Conservation (phyloP, 2,113 vertebrate species). For the Piaya cayana region DNA sequence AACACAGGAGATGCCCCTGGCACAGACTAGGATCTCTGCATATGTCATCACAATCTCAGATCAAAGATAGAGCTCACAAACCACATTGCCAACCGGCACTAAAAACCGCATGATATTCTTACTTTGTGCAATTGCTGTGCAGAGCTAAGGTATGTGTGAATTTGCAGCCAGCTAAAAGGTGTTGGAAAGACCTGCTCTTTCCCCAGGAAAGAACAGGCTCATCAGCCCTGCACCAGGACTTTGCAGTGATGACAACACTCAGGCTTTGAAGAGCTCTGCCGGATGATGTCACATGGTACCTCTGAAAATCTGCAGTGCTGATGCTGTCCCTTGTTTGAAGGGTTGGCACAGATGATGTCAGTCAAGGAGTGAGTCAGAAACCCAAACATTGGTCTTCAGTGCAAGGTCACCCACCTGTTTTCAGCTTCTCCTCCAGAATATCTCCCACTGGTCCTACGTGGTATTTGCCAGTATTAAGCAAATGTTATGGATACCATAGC, state of each 20-base stretch:
- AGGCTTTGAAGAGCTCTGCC: background rate
- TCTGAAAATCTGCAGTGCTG: slow-evolving; percentile 28
- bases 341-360: background rate
- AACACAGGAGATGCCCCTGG: background rate
- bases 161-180: background rate
- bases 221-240: background rate
- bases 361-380: slow-evolving; percentile 5
- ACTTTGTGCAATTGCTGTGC: background rate
- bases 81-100: background rate
- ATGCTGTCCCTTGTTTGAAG: background rate
- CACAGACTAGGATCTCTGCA: background rate
- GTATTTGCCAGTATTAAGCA: background rate
- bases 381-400: background rate
- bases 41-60: background rate
- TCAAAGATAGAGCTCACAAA: background rate
- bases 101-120: background rate
- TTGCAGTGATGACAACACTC: slow-evolving; percentile 3
- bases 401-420: background rate
- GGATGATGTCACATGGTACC: background rate
- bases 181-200: background rate
- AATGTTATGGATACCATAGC: background rate
- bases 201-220: background rate
- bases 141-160: background rate
- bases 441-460: background rate
- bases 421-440: background rate